Base-by-base conservation (phyloP, 2,888 invertebrate species). In the Dasysyrphus albostriatus region DNA sequence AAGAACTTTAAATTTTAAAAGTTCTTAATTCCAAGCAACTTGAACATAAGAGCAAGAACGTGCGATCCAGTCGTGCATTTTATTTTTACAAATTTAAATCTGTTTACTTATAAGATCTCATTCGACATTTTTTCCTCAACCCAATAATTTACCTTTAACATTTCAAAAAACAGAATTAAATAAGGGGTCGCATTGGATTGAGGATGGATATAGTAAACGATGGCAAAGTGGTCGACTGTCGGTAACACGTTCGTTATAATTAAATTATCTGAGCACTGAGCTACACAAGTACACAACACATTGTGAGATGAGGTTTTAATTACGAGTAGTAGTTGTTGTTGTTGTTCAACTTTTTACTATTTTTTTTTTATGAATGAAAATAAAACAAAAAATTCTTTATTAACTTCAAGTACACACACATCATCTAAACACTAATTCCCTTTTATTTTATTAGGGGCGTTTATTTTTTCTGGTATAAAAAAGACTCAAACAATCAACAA, bases 251-350 rank as follows among this genome's bases (percentile, higher is more conserved):
- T 24, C 3, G 24, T 24, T 70, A 74, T 85, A 85, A 85, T 85
- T 85, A 77, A 85, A 85, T 85, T 82, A 85, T 78, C 47, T 69
- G 74, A 74, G 44, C 69, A n/a, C n/a, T n/a, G n/a, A n/a, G n/a
- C n/a, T n/a, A n/a, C n/a, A n/a, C n/a, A n/a, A n/a, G n/a, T 73
- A 42, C 72, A 80, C 67, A 63, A 24, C 51, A 59, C 34, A 61
- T 44, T 56, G 56, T 32, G 84, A 85, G 84, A 85, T 81, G 81
- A 69, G 82, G 77, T 82, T 82, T 85, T 85, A 85, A 85, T 82
- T 85, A 85, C 24, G 24, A 24, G 3, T 24, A 24, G 24, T 24
- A 2, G 1, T 24, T 24, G 24, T 24, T n/a, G n/a, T n/a, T n/a
- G 85, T 74, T 49, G 63, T 69, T 74, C 44, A 37, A 34, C 16